Evolutionary conservation across 2,113 vertebrate species (phyloP).

Genomic region (Psephotus haematonotus): DNA sequence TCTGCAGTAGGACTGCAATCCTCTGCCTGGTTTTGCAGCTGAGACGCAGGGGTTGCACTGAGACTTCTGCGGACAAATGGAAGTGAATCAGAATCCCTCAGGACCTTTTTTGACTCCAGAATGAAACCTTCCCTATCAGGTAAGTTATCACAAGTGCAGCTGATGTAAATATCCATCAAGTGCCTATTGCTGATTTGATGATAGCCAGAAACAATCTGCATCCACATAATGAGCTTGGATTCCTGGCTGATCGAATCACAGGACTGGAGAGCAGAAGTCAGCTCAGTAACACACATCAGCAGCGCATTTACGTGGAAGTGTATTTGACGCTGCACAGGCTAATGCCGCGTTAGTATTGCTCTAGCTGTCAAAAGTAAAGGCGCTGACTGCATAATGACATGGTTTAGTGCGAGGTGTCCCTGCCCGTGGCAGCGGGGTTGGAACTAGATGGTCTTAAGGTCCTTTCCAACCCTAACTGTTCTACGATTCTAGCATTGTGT

Average conservation of each 20-base stretch:
- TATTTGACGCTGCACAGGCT: not conserved
- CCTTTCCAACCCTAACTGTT: too few relatives aligned
- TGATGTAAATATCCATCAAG: constrained; percentile 13
- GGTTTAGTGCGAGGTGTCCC: too few relatives aligned
- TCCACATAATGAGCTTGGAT: constrained; percentile 44
- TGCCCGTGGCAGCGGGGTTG: too few relatives aligned
- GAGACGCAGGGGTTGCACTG: not conserved
- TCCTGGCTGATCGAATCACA: constrained; percentile 37
- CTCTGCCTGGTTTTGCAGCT: not conserved
- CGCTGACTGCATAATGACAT: not conserved
- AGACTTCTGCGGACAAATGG: not conserved
- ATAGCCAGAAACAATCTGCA: constrained; percentile 63
- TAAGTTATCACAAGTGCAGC: constrained; percentile 44
- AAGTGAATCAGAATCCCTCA: not conserved
- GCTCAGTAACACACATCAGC: not conserved
- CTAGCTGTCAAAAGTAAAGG: not conserved
- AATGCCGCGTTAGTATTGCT: not conserved
- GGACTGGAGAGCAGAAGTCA: not conserved
- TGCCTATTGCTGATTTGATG: constrained; percentile 61
- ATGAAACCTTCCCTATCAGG: not conserved
- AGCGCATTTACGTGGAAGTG: not conserved
- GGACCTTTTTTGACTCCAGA: not conserved
- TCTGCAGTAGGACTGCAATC: not conserved
- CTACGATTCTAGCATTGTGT: not conserved
- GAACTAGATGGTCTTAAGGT: too few relatives aligned